These are phyloP conservation scores for Clostera curtula DNA, from an alignment of 2,888 invertebrate species.

Conservation along the genomic window DNA sequence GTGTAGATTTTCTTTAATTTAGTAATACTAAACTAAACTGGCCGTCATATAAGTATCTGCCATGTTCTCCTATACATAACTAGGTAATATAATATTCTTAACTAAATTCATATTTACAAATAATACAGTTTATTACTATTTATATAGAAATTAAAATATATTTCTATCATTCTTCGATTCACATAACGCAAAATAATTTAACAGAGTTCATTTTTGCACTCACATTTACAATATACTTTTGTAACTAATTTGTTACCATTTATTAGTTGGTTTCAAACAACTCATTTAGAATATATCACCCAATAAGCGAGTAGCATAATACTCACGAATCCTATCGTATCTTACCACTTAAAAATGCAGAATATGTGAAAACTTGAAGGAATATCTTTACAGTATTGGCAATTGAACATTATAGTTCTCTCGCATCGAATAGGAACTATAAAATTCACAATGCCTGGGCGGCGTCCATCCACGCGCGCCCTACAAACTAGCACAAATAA, in stretches of 20 bases:
- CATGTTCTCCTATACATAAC: slow-evolving; percentile 76
- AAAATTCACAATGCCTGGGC: slow-evolving; percentile 71
- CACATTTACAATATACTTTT: slow-evolving; percentile 72
- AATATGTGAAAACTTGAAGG: slow-evolving; percentile 72
- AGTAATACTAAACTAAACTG: slow-evolving; percentile 83
- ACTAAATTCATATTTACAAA: slow-evolving; percentile 77
- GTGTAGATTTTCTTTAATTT: slow-evolving; percentile 72
- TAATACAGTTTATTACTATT: slow-evolving; percentile 76
- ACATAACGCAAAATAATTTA: slow-evolving; percentile 77
- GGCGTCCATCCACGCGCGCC: slow-evolving; percentile 36
- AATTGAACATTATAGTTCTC: slow-evolving; percentile 75
- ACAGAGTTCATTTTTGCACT: slow-evolving; percentile 74
- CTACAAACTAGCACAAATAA: slow-evolving; percentile 67
- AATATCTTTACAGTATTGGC: slow-evolving; percentile 70
- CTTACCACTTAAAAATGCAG: slow-evolving; percentile 73
- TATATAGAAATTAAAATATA: slow-evolving; percentile 74
- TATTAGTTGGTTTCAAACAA: slow-evolving; percentile 63
- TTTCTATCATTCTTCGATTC: slow-evolving; percentile 74
- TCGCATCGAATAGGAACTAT: slow-evolving; percentile 75
- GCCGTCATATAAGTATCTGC: slow-evolving; percentile 81
- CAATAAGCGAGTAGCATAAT: slow-evolving; percentile 69
- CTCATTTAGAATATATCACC: slow-evolving; percentile 73
- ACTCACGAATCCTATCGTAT: slow-evolving; percentile 66
- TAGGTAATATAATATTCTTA: slow-evolving; percentile 77
- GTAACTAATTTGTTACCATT: slow-evolving; percentile 63